These are phyloP conservation scores for human (Homo sapiens) DNA, from an alignment of 2,113 vertebrate species.

Conservation along the genomic window DNA sequence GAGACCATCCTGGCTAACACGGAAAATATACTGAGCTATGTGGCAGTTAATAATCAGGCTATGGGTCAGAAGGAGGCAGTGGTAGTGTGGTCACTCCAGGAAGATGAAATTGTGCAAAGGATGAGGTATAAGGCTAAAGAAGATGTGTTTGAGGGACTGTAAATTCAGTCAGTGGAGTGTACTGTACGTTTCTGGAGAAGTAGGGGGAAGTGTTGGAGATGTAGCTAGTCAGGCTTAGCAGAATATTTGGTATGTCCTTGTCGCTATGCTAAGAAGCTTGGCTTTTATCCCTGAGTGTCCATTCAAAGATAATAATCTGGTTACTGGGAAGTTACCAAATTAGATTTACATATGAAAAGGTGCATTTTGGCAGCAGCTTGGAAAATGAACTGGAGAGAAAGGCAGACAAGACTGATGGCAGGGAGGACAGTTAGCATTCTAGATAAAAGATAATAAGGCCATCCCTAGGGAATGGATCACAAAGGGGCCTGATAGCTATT, in stretches of 20 bases:
- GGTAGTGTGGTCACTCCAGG: neutral
- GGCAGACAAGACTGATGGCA: neutral
- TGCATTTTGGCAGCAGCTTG: neutral
- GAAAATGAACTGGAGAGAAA: conserved; percentile 10
- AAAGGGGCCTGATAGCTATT: neutral
- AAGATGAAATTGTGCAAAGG: neutral
- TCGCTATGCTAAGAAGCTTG: conserved; percentile 15
- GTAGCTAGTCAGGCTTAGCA: neutral
- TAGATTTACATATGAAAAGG: conserved; percentile 44
- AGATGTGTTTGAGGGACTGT: neutral
- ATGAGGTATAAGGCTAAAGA: neutral
- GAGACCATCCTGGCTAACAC: no score
- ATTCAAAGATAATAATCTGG: neutral
- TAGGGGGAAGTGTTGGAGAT: neutral
- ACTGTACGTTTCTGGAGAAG: neutral
- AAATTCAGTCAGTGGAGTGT: neutral
- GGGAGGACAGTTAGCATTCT: neutral
- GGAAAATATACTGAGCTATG: neutral
- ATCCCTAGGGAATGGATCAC: neutral
- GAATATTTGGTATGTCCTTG: neutral
- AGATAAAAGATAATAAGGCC: neutral
- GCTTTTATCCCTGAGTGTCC: conserved; percentile 5
- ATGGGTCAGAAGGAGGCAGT: no score
- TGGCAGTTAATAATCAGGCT: neutral
- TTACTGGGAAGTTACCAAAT: neutral